Evolutionary conservation across 1,140 invertebrate species (phyloP).

Genomic region (Linepithema humile): DNA sequence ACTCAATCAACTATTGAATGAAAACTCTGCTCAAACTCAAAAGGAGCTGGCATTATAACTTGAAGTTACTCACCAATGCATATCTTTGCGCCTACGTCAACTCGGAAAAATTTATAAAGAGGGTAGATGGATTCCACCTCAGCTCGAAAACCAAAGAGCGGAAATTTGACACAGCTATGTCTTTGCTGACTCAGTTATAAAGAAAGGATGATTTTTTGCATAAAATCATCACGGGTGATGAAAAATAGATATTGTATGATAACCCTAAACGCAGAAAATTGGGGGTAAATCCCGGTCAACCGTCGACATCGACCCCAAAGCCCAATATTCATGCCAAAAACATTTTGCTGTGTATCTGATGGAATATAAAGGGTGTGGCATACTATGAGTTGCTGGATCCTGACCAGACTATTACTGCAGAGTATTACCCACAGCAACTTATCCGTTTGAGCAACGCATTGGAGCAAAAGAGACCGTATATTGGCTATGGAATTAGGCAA

Average conservation of each 20-base stretch:
- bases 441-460: not conserved
- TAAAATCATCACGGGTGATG: not conserved
- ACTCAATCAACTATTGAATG: constrained; percentile 52
- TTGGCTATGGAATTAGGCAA: not conserved
- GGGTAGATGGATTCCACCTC: constrained; percentile 64
- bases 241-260: not conserved
- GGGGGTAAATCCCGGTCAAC: not conserved
- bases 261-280: not conserved
- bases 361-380: not conserved
- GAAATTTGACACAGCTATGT: not conserved
- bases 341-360: not conserved
- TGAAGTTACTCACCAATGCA: constrained; percentile 31
- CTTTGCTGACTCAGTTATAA: not conserved
- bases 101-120: constrained; percentile 68
- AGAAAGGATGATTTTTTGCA: not conserved
- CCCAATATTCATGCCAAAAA: not conserved
- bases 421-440: not conserved
- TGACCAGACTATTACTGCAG: not conserved
- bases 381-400: not conserved
- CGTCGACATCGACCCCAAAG: not conserved
- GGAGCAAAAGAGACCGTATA: not conserved
- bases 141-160: not conserved
- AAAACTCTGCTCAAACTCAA: constrained; percentile 51
- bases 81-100: constrained; percentile 52
- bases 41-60: constrained; percentile 26